Evolutionary conservation across 1,140 invertebrate genomes (phyloP).

Genomic region (Apocrypta bakeri): DNA sequence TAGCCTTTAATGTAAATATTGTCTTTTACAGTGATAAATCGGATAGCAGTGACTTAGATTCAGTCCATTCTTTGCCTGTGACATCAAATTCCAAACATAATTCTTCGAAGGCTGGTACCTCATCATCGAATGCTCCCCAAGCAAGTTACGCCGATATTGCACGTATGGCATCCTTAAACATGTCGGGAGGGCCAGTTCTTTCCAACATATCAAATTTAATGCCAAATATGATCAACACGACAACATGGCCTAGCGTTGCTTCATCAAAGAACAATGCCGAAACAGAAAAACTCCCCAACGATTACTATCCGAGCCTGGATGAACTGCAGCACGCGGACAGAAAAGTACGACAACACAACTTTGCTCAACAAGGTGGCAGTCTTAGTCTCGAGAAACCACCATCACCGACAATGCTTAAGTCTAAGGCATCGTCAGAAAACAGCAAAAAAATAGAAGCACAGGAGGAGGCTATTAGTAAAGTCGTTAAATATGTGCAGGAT

Average conservation of each 20-base stretch:
- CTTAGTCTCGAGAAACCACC: conserved; percentile 66
- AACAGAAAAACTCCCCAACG: conserved; percentile 63
- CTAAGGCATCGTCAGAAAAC: conserved; percentile 63
- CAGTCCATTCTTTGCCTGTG: conserved; percentile 82
- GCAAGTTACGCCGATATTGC: conserved; percentile 86
- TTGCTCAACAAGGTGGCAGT: conserved; percentile 59
- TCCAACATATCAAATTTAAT: conserved; percentile 63
- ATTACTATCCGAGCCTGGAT: conserved; percentile 71
- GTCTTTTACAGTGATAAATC: conserved; percentile 77
- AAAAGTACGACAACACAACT: conserved; percentile 55
- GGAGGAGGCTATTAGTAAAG: conserved; percentile 68
- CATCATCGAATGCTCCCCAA: conserved; percentile 76
- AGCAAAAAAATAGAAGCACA: conserved; percentile 65
- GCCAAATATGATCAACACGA: conserved; percentile 59
- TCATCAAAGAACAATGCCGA: conserved; percentile 61
- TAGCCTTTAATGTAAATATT: not conserved
- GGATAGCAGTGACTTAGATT: conserved; percentile 84
- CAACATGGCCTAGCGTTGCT: conserved; percentile 65
- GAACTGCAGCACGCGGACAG: conserved; percentile 64
- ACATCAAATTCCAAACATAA: conserved; percentile 73
- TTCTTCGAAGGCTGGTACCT: conserved; percentile 65
- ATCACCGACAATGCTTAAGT: conserved; percentile 63
- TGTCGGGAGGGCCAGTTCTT: conserved; percentile 62
- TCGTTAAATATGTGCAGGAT: conserved; percentile 70
- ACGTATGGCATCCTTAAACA: conserved; percentile 75